These are phyloP conservation scores for Pluvialis apricaria DNA, from an alignment of 2,113 vertebrate species.

Conservation along the genomic window DNA sequence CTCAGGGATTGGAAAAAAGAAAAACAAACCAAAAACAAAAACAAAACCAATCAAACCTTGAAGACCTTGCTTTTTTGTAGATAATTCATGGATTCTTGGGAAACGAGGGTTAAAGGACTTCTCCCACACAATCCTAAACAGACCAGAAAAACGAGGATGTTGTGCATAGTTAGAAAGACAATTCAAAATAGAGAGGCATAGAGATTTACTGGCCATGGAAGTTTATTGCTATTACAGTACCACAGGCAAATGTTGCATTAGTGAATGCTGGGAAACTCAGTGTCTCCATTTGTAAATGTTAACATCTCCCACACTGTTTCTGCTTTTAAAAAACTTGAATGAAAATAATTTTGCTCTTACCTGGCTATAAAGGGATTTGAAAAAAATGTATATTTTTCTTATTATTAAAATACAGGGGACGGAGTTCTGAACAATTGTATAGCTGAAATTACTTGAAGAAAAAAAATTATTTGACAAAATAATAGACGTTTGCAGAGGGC, in stretches of 20 bases:
- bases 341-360: not conserved
- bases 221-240: not conserved
- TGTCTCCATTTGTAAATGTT: not conserved
- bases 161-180: not conserved
- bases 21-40: not conserved
- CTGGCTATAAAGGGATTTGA: not conserved
- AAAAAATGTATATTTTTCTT: not conserved
- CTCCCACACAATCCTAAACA: not conserved
- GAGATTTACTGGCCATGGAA: not conserved
- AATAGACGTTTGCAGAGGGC: not conserved
- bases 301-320: not conserved
- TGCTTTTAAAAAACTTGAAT: not conserved
- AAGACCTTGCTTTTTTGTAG: not conserved
- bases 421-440: not conserved
- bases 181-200: not conserved
- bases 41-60: not conserved
- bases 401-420: not conserved
- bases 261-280: accelerated
- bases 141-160: not conserved
- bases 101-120: not conserved
- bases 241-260: not conserved
- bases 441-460: not conserved
- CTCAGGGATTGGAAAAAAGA: not conserved
- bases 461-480: not conserved
- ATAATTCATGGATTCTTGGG: not conserved